phyloP scores from a whole-genome alignment of 2,797 vertebrate genomes.

The Apogon hyalosoma region DNA sequence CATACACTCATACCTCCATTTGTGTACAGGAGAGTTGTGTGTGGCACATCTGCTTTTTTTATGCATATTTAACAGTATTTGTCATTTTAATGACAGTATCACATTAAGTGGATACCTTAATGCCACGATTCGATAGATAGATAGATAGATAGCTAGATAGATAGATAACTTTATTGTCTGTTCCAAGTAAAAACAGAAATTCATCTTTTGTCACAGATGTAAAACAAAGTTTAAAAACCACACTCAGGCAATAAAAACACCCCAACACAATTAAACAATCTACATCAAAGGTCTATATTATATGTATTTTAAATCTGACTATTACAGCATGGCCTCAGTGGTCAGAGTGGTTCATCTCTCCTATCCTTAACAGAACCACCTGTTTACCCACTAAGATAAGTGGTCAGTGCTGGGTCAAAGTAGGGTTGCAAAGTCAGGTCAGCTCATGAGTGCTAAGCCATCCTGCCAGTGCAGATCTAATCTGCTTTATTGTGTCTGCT shows the following conservation, averaged over 20 bases:
- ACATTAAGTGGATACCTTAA: conserved; percentile 26
- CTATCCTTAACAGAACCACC: neutral
- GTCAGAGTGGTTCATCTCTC: conserved; percentile 19
- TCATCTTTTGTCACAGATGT: no score
- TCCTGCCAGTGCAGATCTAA: neutral
- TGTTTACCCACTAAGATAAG: neutral
- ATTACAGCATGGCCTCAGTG: conserved; percentile 5
- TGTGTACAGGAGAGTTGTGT: conserved; percentile 14
- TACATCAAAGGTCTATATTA: conserved; percentile 1
- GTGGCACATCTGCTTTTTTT: conserved; percentile 30
- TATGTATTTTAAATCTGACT: neutral
- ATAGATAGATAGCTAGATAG: no score
- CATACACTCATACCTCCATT: neutral
- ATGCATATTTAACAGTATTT: conserved; percentile 26
- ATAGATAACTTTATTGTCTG: no score
- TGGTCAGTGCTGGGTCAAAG: neutral
- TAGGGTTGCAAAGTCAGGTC: conserved; percentile 1
- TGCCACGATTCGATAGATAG: conserved; percentile 15
- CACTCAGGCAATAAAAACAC: no score
- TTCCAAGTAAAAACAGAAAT: no score
- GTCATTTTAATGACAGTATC: conserved; percentile 5
- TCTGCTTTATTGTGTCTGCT: neutral
- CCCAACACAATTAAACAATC: no score
- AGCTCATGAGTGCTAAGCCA: neutral
- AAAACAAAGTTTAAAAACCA: no score